Base-by-base conservation (phyloP, 2,113 vertebrate species). In the Lanius ludovicianus region DNA sequence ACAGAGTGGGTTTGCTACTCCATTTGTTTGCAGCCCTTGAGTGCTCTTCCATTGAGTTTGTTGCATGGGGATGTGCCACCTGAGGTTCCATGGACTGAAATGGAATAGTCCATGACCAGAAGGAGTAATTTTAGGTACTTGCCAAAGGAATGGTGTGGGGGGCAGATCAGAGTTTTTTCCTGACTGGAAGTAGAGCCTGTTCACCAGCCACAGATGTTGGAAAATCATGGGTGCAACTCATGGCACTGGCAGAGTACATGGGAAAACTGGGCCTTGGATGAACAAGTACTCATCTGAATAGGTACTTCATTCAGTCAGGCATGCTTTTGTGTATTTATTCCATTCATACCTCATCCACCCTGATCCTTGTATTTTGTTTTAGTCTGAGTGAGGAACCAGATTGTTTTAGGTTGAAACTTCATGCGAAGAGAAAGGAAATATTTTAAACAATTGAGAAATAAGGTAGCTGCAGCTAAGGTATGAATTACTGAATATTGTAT, bases 361-460 rank as follows among this genome's bases (percentile, higher is more conserved):
- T 35, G 20, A 42, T 92, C 67, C 41, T 60, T 85, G 10, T 62
- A 30, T 92, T 90, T 78, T 25, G 14, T 87, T 74, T 93, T 55
- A 37, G 56, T 70, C 68, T 64, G 52, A 79, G 31, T 46, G 65
- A 87, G 56, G 65, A 93, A 78, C 28, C 50, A 75, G 62, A 46
- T 59, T 74, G 52, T 63, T 89, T 89, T 18, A 67, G n/a, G 15
- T 78, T 78, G 44, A 89, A 91, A 65, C 49, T 82, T 44, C 37
- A 71, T 63, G 35, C 13, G 21, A 84, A 69, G n/a, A 75, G 22
- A 75, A 56, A 78, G 71, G 69, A 93, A 93, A 71, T 89, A 84
- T 56, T 95, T 93, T 35, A 85, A 78, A 76, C 87, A 79, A 91
- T 25, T 60, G 52, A 80, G 70, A 94, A 94, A 65, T 89, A 76